Evolutionary conservation across 1,140 invertebrate species (phyloP).

Genomic region (Procambarus virginalis): DNA sequence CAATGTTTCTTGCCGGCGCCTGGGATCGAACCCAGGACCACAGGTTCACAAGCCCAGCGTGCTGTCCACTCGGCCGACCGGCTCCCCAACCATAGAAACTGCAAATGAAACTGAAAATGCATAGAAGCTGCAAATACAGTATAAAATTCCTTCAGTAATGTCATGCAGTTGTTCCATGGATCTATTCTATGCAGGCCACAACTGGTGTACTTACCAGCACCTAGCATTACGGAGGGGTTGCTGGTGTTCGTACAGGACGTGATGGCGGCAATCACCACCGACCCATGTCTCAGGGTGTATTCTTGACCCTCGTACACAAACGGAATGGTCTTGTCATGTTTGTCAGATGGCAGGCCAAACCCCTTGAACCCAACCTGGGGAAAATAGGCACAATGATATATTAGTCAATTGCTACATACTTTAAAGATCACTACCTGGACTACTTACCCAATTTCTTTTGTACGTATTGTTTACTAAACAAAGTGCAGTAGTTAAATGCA

Average conservation of each 20-base stretch:
- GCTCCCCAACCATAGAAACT: too few species aligned
- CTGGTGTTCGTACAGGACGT: constrained; percentile 99
- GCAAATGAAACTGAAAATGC: too few species aligned
- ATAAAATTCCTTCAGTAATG: too few species aligned
- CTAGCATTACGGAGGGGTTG: constrained; percentile 83
- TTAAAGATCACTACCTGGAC: not conserved
- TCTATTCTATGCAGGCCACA: too few species aligned
- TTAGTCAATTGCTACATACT: not conserved
- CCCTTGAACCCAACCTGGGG: constrained; percentile 94
- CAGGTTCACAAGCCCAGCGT: too few species aligned
- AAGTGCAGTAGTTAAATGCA: too few species aligned
- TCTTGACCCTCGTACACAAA: constrained; percentile 88
- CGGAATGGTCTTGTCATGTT: constrained; percentile 80
- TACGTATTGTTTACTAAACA: too few species aligned
- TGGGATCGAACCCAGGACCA: too few species aligned
- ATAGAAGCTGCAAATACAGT: too few species aligned
- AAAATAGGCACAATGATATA: constrained; percentile 64
- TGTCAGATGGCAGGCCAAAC: constrained; percentile 85
- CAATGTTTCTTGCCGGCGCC: too few species aligned
- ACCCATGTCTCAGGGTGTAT: constrained; percentile 91
- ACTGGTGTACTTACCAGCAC: constrained; percentile 62
- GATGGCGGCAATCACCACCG: constrained; percentile 97
- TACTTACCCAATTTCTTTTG: not conserved
- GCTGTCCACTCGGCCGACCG: too few species aligned
- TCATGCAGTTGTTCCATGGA: too few species aligned